A percentile compares a stretch with the other conserved stretches of the same genome.
These are phyloP conservation scores for Nothobranchius furzeri DNA, from an alignment of 2,113 vertebrate genomes.

Conservation along the genomic window DNA sequence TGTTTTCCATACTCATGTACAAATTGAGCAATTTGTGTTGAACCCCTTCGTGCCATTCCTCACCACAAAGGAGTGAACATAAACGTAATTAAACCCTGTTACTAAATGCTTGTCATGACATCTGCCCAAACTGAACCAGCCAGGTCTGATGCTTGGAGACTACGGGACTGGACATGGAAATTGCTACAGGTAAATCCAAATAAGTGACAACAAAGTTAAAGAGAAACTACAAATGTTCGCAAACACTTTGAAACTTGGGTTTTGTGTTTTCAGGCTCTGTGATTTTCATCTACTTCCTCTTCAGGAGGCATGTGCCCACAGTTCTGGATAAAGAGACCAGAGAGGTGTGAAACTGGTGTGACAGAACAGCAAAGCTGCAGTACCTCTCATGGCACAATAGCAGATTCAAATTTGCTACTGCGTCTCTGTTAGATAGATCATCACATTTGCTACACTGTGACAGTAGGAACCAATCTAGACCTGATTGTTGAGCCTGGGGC, in stretches of 20 bases:
- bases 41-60: too few relatives aligned
- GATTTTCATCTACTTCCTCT: neutral
- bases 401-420: neutral
- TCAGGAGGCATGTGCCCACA: neutral
- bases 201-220: too few relatives aligned
- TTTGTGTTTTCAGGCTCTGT: neutral
- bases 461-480: slow-evolving; percentile 21
- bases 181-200: too few relatives aligned
- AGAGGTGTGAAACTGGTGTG: neutral
- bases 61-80: too few relatives aligned
- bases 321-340: neutral
- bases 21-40: too few relatives aligned
- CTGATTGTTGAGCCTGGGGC: slow-evolving; percentile 7
- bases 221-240: neutral
- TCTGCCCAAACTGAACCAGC: too few relatives aligned
- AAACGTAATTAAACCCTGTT: too few relatives aligned
- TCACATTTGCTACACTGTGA: slow-evolving; percentile 25
- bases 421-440: slow-evolving; percentile 12
- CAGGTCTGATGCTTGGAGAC: too few relatives aligned
- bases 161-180: too few relatives aligned
- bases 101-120: too few relatives aligned
- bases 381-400: neutral
- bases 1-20: too few relatives aligned
- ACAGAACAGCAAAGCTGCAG: slow-evolving; percentile 1
- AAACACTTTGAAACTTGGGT: neutral